A percentile compares a stretch with the other conserved stretches of the same genome.
These are phyloP conservation scores for Drosophila cyrtoloma DNA, from an alignment of 2,888 invertebrate genomes.

Conservation along the genomic window DNA sequence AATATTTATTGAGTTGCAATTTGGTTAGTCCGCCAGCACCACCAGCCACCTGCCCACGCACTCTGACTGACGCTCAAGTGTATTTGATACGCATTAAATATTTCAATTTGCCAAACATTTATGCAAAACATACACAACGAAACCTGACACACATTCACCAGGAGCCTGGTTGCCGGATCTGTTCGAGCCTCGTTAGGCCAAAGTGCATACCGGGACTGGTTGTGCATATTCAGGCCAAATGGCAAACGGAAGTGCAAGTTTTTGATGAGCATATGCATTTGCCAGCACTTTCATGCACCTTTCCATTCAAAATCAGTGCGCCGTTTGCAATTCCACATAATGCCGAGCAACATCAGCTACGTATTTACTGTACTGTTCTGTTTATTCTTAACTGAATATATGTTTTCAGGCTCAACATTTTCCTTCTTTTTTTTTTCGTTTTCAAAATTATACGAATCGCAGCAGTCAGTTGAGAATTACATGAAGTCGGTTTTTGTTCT, in stretches of 20 bases:
- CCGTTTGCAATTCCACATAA: not conserved
- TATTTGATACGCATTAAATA: slow-evolving; percentile 73
- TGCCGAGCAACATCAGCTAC: not conserved
- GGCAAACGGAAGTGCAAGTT: slow-evolving; percentile 58
- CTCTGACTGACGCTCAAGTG: slow-evolving; percentile 38
- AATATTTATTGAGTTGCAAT: slow-evolving; percentile 77
- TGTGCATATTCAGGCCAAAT: slow-evolving; percentile 47
- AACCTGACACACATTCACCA: slow-evolving; percentile 4
- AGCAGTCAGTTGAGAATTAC: not conserved
- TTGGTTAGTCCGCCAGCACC: slow-evolving; percentile 16
- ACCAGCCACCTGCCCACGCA: not conserved
- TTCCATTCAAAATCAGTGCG: not conserved
- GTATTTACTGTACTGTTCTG: not conserved
- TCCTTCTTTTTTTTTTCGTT: not conserved
- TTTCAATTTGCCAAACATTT: slow-evolving; percentile 76
- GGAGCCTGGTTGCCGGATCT: slow-evolving; percentile 20
- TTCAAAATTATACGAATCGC: not conserved
- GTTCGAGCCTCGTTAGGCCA: slow-evolving; percentile 48
- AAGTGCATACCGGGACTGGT: slow-evolving; percentile 26
- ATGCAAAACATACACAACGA: slow-evolving; percentile 56
- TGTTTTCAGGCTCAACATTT: not conserved
- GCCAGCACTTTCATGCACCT: slow-evolving; percentile 1
- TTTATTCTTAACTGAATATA: not conserved
- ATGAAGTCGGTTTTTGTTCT: not conserved
- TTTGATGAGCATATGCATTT: slow-evolving; percentile 56